Evolutionary conservation across 2,113 vertebrate genomes (phyloP).

Genomic region (Casuarius casuarius): DNA sequence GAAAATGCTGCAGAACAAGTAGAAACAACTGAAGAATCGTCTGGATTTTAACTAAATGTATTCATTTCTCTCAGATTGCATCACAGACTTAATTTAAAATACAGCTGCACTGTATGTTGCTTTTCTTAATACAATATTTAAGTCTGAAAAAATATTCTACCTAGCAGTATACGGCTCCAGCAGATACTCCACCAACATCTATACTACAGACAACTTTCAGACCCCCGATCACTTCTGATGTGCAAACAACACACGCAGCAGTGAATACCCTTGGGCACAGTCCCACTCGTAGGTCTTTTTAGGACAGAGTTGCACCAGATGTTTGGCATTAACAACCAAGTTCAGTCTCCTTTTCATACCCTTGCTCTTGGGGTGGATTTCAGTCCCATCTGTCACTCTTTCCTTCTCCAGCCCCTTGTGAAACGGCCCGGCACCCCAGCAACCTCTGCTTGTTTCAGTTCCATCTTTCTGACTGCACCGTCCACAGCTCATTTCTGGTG

Average conservation of each 20-base stretch:
- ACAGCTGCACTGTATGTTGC: accelerated
- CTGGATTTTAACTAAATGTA: not conserved
- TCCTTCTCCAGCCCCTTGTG: no score
- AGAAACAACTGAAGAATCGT: not conserved
- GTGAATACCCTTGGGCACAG: not conserved
- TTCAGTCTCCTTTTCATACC: not conserved
- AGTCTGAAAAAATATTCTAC: no score
- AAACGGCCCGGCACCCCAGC: not conserved
- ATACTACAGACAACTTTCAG: not conserved
- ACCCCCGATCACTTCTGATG: not conserved
- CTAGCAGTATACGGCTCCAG: accelerated
- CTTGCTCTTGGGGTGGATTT: not conserved
- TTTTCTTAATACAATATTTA: not conserved
- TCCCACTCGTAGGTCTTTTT: not conserved
- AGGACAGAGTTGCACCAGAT: accelerated
- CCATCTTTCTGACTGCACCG: not conserved
- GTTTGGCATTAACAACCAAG: not conserved
- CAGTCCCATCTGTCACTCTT: not conserved
- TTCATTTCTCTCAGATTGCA: accelerated
- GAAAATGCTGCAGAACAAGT: not conserved
- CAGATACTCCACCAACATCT: no score
- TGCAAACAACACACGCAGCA: no score
- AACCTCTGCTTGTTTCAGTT: not conserved
- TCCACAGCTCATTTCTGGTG: not conserved
- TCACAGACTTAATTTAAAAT: not conserved